Conservation (phyloP, 2,113 vertebrate genomes). For the Rattus norvegicus region DNA sequence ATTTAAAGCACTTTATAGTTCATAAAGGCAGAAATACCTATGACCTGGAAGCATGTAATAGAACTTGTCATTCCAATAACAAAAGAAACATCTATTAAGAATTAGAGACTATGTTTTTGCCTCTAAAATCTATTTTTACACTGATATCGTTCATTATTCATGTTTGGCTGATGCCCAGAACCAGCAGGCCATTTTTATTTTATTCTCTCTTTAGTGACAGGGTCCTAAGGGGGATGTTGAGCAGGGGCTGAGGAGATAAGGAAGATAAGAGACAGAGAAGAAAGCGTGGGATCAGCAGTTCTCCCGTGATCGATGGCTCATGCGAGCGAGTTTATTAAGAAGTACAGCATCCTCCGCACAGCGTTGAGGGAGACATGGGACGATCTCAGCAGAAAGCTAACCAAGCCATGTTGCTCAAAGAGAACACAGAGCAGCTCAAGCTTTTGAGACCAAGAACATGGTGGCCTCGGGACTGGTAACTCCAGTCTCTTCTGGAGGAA, state of each 20-base stretch:
- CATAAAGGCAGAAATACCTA: slow-evolving; percentile 41
- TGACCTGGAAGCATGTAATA: not conserved
- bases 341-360: not conserved
- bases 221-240: not conserved
- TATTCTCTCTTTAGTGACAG: not conserved
- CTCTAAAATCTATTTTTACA: slow-evolving; percentile 37
- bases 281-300: not conserved
- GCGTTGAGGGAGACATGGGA: not conserved
- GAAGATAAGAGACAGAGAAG: not conserved
- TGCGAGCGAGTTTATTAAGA: not conserved
- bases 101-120: slow-evolving; percentile 32
- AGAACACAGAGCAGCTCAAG: not conserved
- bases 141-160: not conserved
- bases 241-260: not conserved
- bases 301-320: not conserved
- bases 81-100: slow-evolving; percentile 35
- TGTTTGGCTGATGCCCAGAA: not conserved
- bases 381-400: not conserved
- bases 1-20: slow-evolving; percentile 31
- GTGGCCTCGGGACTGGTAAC: not conserved
- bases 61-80: slow-evolving; percentile 27
- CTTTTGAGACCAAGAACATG: not conserved
- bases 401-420: not conserved
- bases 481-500: not conserved
- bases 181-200: not conserved